Evolutionary conservation across 2,113 vertebrate species (phyloP), one percentile per base, ranked within the genome.

Genomic region (Laticauda laticaudata): DNA sequence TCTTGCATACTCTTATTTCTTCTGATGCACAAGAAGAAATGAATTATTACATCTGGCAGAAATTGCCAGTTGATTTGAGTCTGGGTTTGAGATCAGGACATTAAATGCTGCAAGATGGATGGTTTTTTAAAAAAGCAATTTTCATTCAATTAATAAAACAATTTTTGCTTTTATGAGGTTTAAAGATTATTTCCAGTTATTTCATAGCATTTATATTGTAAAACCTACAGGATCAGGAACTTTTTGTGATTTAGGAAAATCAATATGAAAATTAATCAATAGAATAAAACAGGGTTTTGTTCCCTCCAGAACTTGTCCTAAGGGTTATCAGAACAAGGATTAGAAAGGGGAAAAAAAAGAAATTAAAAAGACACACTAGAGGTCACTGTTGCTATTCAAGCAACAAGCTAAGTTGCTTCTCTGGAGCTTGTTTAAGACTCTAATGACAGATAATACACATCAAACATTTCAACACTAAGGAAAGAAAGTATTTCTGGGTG

Each of bases 321-420:
- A 95, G 97, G 97, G 96, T 97, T 97, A 95, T 96, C 94, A 93
- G 96, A 98, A 96, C 93, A 96, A 95, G 95, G 95, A 92, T 11
- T 48, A 94, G 93, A 95, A 95, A 92, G 93, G 86, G 75, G 54
- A 18, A 51, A 96, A 20, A 92, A 96, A 96, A 97, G 93, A 96
- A 95, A 94, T 96, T 87, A 87, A 23, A 96, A 97, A 97, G 96
- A 94, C 97, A 97, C 98, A 96, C 98, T 98, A 98, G 98, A 97
- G 98, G 98, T 97, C 98, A 97, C 98, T 98, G 97, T 98, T 98
- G 98, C 96, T 97, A 96, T 97, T 98, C 94, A 88, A 97, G 96
- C 96, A 93, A 95, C 97, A 96, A 93, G 54, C 93, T 89, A 87
- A 91, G 88, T 92, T 92, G 45, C 48, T 96, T 90, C 86, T 85